Percentiles rank a stretch among this genome's conserved stretches.
These are phyloP conservation scores for Gopherus flavomarginatus DNA, from an alignment of 2,113 vertebrate species.

Conservation along the genomic window DNA sequence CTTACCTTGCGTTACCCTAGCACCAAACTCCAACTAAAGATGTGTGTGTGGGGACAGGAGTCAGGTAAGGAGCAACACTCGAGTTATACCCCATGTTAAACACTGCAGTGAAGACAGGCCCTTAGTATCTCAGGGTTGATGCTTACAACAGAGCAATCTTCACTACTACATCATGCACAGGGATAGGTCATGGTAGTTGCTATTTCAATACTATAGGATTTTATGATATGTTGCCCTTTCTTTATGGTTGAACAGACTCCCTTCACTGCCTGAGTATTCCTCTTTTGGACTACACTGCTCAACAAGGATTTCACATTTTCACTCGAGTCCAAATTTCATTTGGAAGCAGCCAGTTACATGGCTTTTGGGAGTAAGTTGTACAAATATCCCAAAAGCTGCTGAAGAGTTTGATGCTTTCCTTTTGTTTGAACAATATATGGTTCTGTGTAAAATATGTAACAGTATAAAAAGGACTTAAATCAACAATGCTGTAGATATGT, in stretches of 20 bases:
- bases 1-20: not conserved
- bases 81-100: not conserved
- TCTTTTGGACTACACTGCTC: not conserved
- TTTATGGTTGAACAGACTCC: not conserved
- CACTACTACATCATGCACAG: not conserved
- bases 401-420: not conserved
- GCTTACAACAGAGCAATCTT: not conserved
- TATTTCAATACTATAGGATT: not conserved
- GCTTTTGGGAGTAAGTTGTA: not conserved
- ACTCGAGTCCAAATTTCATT: not conserved
- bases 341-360: not conserved
- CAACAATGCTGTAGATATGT: not conserved
- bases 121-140: not conserved
- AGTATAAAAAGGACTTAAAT: not conserved
- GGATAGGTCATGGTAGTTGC: not conserved
- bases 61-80: not conserved
- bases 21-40: not conserved
- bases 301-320: not conserved
- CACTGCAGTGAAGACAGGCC: not conserved
- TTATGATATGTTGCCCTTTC: not conserved
- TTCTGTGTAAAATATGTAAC: fast-evolving
- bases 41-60: not conserved
- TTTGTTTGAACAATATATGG: not conserved
- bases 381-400: not conserved
- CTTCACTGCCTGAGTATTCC: not conserved